Conservation (phyloP, 2,797 vertebrate species). For the Anguilla anguilla region DNA sequence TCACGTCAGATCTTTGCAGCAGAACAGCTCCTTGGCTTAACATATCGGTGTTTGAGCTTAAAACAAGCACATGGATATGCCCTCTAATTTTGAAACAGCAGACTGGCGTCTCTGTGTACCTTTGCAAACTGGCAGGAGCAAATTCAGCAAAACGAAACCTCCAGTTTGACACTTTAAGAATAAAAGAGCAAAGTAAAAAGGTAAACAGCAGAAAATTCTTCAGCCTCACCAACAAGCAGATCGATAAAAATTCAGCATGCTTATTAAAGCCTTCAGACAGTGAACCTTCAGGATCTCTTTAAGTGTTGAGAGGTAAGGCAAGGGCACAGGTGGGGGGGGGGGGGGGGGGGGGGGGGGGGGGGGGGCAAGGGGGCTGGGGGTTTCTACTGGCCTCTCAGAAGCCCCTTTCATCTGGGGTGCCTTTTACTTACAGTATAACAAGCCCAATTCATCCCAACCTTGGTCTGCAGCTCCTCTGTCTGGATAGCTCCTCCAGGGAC, state of each 20-base stretch:
- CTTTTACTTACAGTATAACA: conserved; percentile 70
- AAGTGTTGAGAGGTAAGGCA: conserved; percentile 43
- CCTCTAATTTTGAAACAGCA: conserved; percentile 22
- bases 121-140: conserved; percentile 13
- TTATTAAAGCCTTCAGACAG: conserved; percentile 53
- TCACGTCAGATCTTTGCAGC: conserved; percentile 36
- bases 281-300: conserved; percentile 44
- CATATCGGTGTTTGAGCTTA: conserved; percentile 11
- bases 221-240: conserved; percentile 46
- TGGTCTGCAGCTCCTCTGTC: conserved; percentile 61
- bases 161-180: neutral
- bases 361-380: conserved; percentile 22
- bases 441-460: conserved; percentile 63
- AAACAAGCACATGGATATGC: conserved; percentile 20
- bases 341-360: conserved; percentile 18
- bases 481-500: conserved; percentile 59
- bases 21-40: conserved; percentile 21
- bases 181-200: conserved; percentile 42
- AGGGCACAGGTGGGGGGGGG: conserved; percentile 11
- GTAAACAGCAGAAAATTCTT: conserved; percentile 30
- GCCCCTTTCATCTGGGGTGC: conserved; percentile 40
- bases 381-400: conserved; percentile 30
- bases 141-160: neutral
- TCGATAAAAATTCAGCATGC: conserved; percentile 58
- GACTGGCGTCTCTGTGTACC: neutral